phyloP scores from a whole-genome alignment of 2,888 invertebrate species.

The Plagodis dolabraria region DNA sequence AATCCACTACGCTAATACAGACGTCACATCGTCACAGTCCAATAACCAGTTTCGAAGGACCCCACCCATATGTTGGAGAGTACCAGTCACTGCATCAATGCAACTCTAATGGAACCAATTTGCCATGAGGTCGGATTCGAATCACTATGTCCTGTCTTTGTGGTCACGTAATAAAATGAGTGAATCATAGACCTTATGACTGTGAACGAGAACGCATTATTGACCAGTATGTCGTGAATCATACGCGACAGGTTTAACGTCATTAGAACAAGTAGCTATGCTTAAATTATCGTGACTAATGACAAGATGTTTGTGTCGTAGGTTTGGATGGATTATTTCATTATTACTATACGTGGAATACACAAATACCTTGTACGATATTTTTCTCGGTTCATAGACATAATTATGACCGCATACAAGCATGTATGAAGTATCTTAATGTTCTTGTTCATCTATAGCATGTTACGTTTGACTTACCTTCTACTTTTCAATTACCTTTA shows the following conservation, averaged over 20 bases:
- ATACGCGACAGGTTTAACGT: conserved; percentile 22
- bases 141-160: neutral
- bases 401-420: no score
- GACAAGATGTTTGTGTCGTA: conserved; percentile 3
- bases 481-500: no score
- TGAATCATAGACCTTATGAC: conserved; percentile 14
- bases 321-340: no score
- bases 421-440: no score
- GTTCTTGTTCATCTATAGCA: no score
- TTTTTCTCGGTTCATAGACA: no score
- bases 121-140: conserved; percentile 5
- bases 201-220: no score
- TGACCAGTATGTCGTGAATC: neutral
- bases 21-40: conserved; percentile 16
- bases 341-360: no score
- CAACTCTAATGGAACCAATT: conserved; percentile 19
- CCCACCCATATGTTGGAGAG: neutral
- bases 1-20: neutral
- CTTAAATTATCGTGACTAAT: conserved; percentile 12
- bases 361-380: no score
- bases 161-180: conserved; percentile 7
- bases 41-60: conserved; percentile 10
- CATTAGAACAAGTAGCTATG: conserved; percentile 10
- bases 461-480: no score
- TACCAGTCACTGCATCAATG: conserved; percentile 15